Percentiles rank a stretch among this genome's conserved stretches.
Conservation (phyloP, 2,113 vertebrate genomes). For the Sphyrna mokarran region DNA sequence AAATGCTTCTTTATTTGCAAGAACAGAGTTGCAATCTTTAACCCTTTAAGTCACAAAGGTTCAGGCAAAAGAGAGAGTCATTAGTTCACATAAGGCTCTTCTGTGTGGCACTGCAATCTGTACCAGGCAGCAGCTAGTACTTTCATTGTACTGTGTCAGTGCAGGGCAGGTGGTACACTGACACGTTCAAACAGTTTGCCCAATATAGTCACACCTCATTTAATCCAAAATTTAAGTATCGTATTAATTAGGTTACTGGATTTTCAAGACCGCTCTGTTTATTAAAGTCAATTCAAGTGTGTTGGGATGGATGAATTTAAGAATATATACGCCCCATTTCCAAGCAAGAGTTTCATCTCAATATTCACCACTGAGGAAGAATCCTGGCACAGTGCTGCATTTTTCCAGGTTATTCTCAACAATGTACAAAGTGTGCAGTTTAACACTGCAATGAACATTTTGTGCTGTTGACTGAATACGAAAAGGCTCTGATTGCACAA, state of each 20-base stretch:
- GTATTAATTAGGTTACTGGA: not conserved
- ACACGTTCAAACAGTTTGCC: constrained; percentile 9
- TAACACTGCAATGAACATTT: not conserved
- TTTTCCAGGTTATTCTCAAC: not conserved
- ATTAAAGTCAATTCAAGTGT: not conserved
- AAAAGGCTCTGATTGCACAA: not conserved
- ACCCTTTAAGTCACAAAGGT: constrained; percentile 11
- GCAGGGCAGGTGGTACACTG: not conserved
- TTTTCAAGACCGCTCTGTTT: not conserved
- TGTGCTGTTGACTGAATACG: not conserved
- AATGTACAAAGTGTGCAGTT: not conserved
- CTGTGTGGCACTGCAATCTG: constrained; percentile 17
- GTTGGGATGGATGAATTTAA: not conserved
- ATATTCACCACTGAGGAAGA: not conserved
- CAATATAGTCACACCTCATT: not conserved
- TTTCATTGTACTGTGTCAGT: not conserved
- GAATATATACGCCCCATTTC: not conserved
- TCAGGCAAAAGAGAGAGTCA: constrained; percentile 18
- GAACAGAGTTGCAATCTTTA: constrained; percentile 8
- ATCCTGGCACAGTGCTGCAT: not conserved
- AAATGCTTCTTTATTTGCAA: constrained; percentile 10
- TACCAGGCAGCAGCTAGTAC: not conserved
- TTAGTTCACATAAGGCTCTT: not conserved
- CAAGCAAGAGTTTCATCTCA: not conserved
- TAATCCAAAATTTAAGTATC: constrained; percentile 14